These are phyloP conservation scores for Chironomus riparius DNA, from an alignment of 2,888 invertebrate species.

Conservation along the genomic window DNA sequence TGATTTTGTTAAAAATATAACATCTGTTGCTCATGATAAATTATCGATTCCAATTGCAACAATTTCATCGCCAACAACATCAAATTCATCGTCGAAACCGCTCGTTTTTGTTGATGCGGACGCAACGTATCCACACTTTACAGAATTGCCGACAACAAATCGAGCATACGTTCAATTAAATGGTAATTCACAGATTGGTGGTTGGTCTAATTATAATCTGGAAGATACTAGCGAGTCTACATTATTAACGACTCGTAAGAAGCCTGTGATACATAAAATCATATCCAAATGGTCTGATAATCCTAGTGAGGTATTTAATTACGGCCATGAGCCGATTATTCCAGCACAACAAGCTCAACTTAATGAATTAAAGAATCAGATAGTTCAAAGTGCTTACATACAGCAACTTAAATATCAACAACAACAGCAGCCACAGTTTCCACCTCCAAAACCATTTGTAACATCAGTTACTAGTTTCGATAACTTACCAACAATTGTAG, in stretches of 20 bases:
- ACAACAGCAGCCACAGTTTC: too few species aligned
- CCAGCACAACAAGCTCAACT: conserved; percentile 2
- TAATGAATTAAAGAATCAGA: background rate
- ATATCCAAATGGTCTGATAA: conserved; percentile 27
- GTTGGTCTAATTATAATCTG: conserved; percentile 9
- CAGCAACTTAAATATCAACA: background rate
- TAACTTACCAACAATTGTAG: background rate
- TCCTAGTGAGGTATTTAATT: conserved; percentile 10
- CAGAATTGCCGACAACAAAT: background rate
- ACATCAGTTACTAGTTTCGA: background rate
- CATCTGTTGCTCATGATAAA: background rate
- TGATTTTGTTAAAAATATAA: background rate
- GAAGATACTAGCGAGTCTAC: background rate
- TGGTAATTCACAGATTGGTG: background rate
- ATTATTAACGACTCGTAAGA: background rate
- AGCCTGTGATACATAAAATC: conserved; percentile 24
- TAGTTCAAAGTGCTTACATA: background rate
- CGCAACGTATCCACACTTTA: background rate
- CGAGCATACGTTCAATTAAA: background rate
- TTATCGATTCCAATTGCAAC: background rate
- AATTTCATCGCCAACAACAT: background rate
- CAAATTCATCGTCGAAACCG: conserved; percentile 1
- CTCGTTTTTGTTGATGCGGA: background rate
- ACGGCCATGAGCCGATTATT: background rate
- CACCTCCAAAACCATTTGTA: too few species aligned